These are phyloP conservation scores for Euwallacea fornicatus DNA, from an alignment of 1,140 invertebrate genomes.

Conservation along the genomic window DNA sequence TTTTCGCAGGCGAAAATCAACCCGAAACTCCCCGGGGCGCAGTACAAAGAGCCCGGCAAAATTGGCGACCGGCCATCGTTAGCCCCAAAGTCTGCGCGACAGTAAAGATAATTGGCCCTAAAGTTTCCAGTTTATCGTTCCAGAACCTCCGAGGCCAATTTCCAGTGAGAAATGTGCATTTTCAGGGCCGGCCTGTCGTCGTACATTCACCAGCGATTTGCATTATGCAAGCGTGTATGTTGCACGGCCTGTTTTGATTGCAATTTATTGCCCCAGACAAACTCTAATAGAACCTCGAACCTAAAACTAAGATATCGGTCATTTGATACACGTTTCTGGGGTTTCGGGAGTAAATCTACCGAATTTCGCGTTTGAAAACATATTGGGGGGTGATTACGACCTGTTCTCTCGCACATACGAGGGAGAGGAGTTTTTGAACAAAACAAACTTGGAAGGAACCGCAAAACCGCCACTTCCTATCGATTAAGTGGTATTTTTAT, in stretches of 20 bases:
- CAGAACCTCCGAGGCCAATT: slow-evolving; percentile 2
- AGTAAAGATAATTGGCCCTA: slow-evolving; percentile 17
- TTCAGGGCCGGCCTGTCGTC: background rate
- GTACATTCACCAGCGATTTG: slow-evolving; percentile 12
- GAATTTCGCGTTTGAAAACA: too few species aligned
- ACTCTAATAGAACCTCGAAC: background rate
- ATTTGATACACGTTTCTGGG: too few species aligned
- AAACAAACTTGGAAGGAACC: too few species aligned
- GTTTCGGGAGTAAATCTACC: too few species aligned
- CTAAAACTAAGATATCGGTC: too few species aligned
- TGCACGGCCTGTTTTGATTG: slow-evolving; percentile 7
- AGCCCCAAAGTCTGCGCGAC: background rate
- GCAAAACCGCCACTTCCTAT: too few species aligned
- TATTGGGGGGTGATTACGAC: too few species aligned
- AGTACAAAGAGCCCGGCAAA: background rate
- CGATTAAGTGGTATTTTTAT: too few species aligned
- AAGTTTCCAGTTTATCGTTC: slow-evolving; percentile 15
- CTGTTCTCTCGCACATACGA: too few species aligned
- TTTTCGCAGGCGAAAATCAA: background rate
- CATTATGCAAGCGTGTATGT: slow-evolving; percentile 11
- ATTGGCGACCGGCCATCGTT: slow-evolving; percentile 10
- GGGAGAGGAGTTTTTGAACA: too few species aligned
- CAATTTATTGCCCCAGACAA: slow-evolving; percentile 7
- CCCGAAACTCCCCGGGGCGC: background rate
- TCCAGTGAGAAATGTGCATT: slow-evolving; percentile 9